Percentiles rank a stretch among this genome's conserved stretches.
phyloP scores from a whole-genome alignment of 2,888 invertebrate genomes.

The Acrocyrtus sp. region DNA sequence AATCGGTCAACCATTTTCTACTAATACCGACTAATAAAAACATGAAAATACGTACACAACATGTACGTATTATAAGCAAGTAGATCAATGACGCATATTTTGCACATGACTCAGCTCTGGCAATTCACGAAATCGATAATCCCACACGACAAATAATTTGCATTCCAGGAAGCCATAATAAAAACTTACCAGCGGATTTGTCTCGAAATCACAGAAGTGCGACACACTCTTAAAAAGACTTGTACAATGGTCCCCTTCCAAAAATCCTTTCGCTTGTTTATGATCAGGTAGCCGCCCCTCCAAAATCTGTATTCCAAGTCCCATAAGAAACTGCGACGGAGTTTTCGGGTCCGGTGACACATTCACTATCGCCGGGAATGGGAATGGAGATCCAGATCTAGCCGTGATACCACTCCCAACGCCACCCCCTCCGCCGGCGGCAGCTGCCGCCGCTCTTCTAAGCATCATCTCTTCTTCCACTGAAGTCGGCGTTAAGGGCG shows the following conservation, averaged over 20 bases:
- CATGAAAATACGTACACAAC: no score
- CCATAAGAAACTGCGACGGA: constrained; percentile 70
- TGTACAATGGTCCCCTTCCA: constrained; percentile 77
- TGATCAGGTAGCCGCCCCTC: constrained; percentile 70
- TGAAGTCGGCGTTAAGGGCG: constrained; percentile 14
- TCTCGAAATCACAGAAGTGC: constrained; percentile 40
- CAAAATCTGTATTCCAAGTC: constrained; percentile 73
- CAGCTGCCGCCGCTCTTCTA: constrained; percentile 2
- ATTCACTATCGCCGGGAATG: constrained; percentile 11
- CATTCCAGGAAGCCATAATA: background rate
- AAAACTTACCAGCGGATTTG: constrained; percentile 35
- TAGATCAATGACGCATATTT: no score
- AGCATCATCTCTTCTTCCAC: constrained; percentile 28
- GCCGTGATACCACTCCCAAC: background rate
- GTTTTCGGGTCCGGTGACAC: constrained; percentile 64
- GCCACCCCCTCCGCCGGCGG: background rate
- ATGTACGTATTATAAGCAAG: no score
- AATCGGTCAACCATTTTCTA: no score
- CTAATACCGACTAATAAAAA: no score
- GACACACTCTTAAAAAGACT: constrained; percentile 54
- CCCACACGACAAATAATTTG: no score
- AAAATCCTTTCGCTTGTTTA: constrained; percentile 70
- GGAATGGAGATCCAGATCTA: constrained; percentile 15
- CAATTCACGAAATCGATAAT: no score
- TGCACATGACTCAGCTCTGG: no score